phyloP scores from a whole-genome alignment of 2,888 invertebrate genomes.

The Drosophila meridiana region DNA sequence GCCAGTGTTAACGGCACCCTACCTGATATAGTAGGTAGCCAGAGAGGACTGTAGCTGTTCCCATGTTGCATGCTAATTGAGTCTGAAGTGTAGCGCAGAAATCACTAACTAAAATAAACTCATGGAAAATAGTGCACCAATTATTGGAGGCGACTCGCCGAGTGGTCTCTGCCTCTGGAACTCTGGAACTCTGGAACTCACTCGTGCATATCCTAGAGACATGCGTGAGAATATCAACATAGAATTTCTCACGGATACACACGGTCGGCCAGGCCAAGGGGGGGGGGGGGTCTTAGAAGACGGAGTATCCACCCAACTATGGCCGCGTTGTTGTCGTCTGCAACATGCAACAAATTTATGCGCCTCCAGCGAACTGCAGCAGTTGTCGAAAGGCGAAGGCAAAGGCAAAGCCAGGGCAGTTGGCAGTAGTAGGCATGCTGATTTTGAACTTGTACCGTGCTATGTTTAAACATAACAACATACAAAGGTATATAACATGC shows the following conservation, averaged over 20 bases:
- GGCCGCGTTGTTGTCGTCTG: constrained; percentile 35
- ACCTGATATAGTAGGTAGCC: constrained; percentile 39
- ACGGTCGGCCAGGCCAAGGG: constrained; percentile 6
- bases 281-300: background rate
- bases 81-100: constrained; percentile 45
- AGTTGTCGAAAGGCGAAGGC: constrained; percentile 14
- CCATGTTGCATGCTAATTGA: constrained; percentile 69
- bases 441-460: constrained; percentile 61
- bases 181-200: constrained; percentile 70
- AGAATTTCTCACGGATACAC: constrained; percentile 73
- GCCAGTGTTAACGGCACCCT: constrained; percentile 56
- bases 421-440: constrained; percentile 45
- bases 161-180: constrained; percentile 38
- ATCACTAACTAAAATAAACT: constrained; percentile 55
- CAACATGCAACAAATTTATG: constrained; percentile 71
- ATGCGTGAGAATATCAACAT: constrained; percentile 83
- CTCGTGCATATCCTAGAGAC: constrained; percentile 83
- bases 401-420: constrained; percentile 7
- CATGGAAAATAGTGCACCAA: constrained; percentile 76
- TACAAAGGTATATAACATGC: constrained; percentile 43
- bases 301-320: constrained; percentile 34
- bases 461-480: constrained; percentile 46
- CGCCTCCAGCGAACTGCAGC: constrained; percentile 48
- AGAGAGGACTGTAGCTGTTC: constrained; percentile 29
- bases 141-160: constrained; percentile 46